Base-by-base conservation (phyloP, 2,888 invertebrate species). In the Andrena flavipes region DNA sequence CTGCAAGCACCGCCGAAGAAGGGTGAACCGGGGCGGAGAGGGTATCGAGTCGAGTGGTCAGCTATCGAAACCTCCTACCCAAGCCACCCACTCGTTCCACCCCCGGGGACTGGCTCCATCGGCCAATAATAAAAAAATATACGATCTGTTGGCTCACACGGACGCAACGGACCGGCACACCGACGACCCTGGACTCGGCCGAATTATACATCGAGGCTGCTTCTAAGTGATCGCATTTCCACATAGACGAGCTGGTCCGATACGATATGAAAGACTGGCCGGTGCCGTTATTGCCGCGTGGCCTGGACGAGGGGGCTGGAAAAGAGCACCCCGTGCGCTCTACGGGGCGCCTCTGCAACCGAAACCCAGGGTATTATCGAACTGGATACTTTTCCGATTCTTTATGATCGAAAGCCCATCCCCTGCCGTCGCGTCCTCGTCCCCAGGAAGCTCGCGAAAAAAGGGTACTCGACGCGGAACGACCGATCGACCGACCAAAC, bases 211-310 rank as follows among this genome's bases (percentile, higher is more conserved):
- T 91, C 92, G 92, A 92, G 91, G 91, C 91, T 90, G 92, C 89
- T 91, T 93, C 92, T 93, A 93, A 93, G 93, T 92, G 93, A 93
- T 93, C 93, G 92, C 92, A 93, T 93, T 93, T 93, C 92, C 93
- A 93, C 93, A 93, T 93, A 93, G 93, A 93, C 93, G 93, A 93
- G 93, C 90, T 92, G 88, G 83, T 89, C 89, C 88, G 89, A 92
- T 91, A 90, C 90, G 90, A 92, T 93, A 93, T 93, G 92, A 93
- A 92, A 93, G 91, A 92, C 92, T 91, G 91, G 89, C 88, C 84
- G 81, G 70, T 87, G 83, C 82, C 87, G 87, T 88, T 90, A 90
- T 91, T 89, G 91, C 88, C 85, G 87, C 85, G 84, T 82, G 80
- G 67, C 83, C 81, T 85, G 79, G 76, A 59, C 62, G 70, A 78